Evolutionary conservation across 2,888 invertebrate genomes (phyloP).

Genomic region (Flexamia atlantica): DNA sequence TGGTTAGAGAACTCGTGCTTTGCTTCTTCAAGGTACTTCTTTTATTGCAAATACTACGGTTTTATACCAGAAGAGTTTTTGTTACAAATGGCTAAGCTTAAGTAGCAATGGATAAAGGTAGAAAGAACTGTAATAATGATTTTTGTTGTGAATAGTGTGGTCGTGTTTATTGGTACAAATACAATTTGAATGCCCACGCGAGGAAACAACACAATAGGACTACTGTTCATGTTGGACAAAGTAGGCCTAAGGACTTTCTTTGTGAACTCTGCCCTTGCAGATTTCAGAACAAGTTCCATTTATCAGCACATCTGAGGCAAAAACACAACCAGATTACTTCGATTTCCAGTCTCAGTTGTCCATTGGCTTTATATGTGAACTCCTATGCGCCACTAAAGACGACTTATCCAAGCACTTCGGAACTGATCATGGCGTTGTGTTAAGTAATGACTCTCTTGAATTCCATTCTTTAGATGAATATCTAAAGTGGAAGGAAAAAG

Average conservation of each 20-base stretch:
- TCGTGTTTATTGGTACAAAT: not conserved
- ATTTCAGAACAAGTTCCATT: not conserved
- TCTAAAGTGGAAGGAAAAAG: not conserved
- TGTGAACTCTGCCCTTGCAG: not conserved
- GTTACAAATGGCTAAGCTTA: too few species aligned
- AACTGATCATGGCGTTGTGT: not conserved
- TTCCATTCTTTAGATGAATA: not conserved
- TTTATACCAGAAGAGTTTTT: too few species aligned
- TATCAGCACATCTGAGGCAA: not conserved
- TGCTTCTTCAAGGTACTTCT: too few species aligned
- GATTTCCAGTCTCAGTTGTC: not conserved
- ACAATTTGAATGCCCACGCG: not conserved
- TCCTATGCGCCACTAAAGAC: not conserved
- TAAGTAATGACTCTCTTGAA: not conserved
- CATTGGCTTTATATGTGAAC: not conserved
- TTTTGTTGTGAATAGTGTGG: slow-evolving; percentile 7
- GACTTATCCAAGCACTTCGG: not conserved
- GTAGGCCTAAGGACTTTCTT: not conserved
- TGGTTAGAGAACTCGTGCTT: too few species aligned
- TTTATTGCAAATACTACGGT: too few species aligned
- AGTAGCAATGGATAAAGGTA: too few species aligned
- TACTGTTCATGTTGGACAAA: not conserved
- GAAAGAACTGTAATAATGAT: not conserved
- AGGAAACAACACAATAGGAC: not conserved
- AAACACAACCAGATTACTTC: not conserved